phyloP scores from a whole-genome alignment of 1,140 invertebrate genomes.

The Andrena cerasifolii region DNA sequence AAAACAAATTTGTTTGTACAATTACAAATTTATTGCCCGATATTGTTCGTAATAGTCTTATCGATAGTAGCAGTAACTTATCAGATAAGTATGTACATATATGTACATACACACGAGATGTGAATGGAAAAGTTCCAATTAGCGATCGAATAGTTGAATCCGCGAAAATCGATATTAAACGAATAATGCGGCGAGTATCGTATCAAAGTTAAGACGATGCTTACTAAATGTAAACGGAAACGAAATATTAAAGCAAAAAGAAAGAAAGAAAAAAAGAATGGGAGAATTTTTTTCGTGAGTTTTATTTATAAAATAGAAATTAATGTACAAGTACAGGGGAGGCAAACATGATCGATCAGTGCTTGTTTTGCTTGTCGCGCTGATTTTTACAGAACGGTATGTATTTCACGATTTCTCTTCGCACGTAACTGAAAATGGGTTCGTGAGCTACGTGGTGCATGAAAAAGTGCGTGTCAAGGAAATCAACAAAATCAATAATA shows the following conservation, averaged over 20 bases:
- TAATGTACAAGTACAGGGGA: conserved; percentile 64
- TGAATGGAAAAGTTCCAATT: neutral
- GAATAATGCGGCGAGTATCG: neutral
- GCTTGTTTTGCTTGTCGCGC: conserved; percentile 21
- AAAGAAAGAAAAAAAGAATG: conserved; percentile 5
- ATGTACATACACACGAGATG: conserved; percentile 17
- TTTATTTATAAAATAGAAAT: conserved; percentile 70
- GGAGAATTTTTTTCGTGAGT: conserved; percentile 44
- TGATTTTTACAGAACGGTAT: conserved; percentile 19
- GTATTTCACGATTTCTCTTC: conserved; percentile 23
- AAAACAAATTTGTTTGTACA: conserved; percentile 20
- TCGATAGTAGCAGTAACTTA: conserved; percentile 48
- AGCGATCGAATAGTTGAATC: neutral
- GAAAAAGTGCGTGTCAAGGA: neutral
- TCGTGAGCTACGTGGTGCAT: conserved; percentile 19
- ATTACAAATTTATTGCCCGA: conserved; percentile 41
- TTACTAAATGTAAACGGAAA: neutral
- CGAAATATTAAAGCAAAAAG: neutral
- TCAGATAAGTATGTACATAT: conserved; percentile 15
- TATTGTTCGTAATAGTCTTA: conserved; percentile 20
- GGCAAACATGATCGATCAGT: conserved; percentile 41
- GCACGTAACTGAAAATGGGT: neutral
- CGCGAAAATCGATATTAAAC: neutral
- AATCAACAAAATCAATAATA: conserved; percentile 32
- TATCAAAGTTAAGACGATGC: neutral